Base-by-base conservation (phyloP, 2,888 invertebrate species). In the Ophraella communa region DNA sequence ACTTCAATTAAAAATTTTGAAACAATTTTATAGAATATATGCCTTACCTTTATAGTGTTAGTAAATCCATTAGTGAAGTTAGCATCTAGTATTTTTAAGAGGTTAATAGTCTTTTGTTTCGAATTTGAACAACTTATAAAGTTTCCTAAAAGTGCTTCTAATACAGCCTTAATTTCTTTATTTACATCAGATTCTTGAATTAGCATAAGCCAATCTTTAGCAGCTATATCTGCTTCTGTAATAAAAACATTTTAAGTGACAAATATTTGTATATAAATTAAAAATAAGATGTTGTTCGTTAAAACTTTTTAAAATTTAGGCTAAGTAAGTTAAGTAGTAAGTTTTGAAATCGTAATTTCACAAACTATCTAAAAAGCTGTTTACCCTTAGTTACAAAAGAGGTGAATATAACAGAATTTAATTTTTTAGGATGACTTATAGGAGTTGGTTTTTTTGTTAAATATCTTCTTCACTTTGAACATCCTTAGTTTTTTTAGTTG, bases 181-280 rank as follows among this genome's bases (percentile, higher is more conserved):
- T 68, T 68, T 57, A 83, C 74, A 62, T 80, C 78, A 51, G 76
- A 77, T 57, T 76, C 78, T 62, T 79, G 79, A 27, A 80, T 76
- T 65, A 84, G 81, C 33, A 81, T 78, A 64, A 86, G 82, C 87
- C 87, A 87, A 76, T 87, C 87, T 73, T 83, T 82, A 42, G 85
- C 82, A 54, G 84, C 84, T 67, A 84, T 81, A 79, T 87, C 87
- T 61, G 87, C 87, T 78, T 87, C 87, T 79, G 68, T 65, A 76
- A 74, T 51, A 47, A 51, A 51, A 23, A 52, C 18, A 33, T 21
- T 57, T 8, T 35, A 66, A 33, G 30, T 30, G n/a, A n/a, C n/a
- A n/a, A n/a, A n/a, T n/a, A n/a, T n/a, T n/a, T n/a, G n/a, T n/a
- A n/a, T n/a, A n/a, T n/a, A n/a, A n/a, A 39, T 39, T 39, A 39